Percentiles rank a stretch among this genome's conserved stretches.
These are phyloP conservation scores for Ciconia maguari DNA, from an alignment of 2,113 vertebrate species.

Conservation along the genomic window DNA sequence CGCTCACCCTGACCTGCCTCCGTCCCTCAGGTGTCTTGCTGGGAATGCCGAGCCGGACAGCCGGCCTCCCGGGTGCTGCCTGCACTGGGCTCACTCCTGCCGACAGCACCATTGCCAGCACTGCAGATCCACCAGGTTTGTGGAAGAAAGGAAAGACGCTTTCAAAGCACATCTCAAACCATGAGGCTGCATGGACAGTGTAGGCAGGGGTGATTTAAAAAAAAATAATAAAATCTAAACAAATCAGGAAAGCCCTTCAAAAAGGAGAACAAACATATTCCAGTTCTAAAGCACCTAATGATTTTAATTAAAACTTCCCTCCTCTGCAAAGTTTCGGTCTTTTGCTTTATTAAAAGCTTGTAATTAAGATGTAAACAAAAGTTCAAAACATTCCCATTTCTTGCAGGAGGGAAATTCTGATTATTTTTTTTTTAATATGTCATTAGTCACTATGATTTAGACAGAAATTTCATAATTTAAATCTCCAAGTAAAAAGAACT, in stretches of 20 bases:
- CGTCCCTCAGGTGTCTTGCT: accelerated
- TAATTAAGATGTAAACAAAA: not conserved
- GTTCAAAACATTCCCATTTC: not conserved
- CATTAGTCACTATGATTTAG: not conserved
- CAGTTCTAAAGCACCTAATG: not conserved
- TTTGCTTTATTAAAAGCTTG: not conserved
- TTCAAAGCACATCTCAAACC: not conserved
- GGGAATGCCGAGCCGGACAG: accelerated
- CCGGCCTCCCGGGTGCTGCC: accelerated
- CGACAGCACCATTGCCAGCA: accelerated
- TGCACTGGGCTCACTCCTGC: not conserved
- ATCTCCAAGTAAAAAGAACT: not conserved
- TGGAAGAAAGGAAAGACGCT: not conserved
- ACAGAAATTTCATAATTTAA: not conserved
- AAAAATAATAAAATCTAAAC: not conserved
- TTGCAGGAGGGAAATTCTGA: not conserved
- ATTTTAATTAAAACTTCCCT: conserved; percentile 6
- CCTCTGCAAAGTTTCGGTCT: not conserved
- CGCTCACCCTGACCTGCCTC: not conserved
- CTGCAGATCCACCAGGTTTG: not conserved
- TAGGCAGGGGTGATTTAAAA: not conserved
- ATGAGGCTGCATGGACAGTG: not conserved
- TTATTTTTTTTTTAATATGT: not conserved
- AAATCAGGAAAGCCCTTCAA: not conserved
- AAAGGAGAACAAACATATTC: not conserved